Conservation (phyloP, 1,140 invertebrate genomes). For the Kradibia gibbosae region DNA sequence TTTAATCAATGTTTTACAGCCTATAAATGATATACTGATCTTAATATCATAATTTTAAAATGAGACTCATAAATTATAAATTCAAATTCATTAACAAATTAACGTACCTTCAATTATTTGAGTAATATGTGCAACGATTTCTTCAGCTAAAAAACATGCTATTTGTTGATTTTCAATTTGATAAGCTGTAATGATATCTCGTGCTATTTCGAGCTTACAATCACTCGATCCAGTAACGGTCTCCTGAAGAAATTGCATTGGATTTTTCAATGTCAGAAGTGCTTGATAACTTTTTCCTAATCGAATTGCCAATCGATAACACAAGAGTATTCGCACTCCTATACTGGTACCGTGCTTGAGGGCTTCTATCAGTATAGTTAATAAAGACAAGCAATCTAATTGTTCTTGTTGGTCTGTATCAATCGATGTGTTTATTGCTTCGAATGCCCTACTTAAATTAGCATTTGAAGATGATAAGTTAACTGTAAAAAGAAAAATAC, state of each 20-base stretch:
- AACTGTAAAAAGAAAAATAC: conserved; percentile 36
- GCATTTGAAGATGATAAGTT: conserved; percentile 41
- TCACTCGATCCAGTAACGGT: conserved; percentile 72
- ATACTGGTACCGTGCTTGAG: conserved; percentile 71
- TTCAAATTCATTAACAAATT: neutral
- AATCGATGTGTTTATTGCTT: conserved; percentile 42
- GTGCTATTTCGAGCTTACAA: conserved; percentile 75
- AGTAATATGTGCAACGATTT: conserved; percentile 70
- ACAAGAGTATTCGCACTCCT: conserved; percentile 73
- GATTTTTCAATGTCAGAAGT: conserved; percentile 72
- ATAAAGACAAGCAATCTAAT: conserved; percentile 58
- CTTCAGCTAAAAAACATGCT: conserved; percentile 68
- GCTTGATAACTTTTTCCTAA: conserved; percentile 74
- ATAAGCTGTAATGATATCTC: conserved; percentile 73
- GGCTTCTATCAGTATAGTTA: conserved; percentile 61
- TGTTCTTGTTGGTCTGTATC: conserved; percentile 56
- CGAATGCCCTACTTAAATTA: conserved; percentile 33
- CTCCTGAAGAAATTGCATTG: conserved; percentile 72
- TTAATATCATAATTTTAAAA: neutral
- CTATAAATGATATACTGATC: too few species aligned
- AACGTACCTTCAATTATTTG: conserved; percentile 66
- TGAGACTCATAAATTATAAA: neutral
- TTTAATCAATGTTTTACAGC: too few species aligned
- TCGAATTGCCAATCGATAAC: conserved; percentile 73
- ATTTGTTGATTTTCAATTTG: conserved; percentile 68